Base-by-base conservation (phyloP, 1,140 invertebrate species). In the Idris sp. region DNA sequence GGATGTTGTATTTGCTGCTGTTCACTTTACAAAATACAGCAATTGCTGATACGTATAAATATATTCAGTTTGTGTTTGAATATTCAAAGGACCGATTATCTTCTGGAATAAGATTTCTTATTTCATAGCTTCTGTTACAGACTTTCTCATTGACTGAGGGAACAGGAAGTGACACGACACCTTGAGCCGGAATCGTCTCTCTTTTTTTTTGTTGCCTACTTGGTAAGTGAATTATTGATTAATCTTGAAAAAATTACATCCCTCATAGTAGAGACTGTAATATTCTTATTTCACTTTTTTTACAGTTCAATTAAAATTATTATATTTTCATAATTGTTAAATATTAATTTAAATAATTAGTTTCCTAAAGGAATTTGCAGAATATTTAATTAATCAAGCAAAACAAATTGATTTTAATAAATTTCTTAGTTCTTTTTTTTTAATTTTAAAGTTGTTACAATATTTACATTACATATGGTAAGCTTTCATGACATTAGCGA, bases 201-300 rank as follows among this genome's bases (percentile, higher is more conserved):
- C 54, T 67, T 54, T 33, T 72, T 58, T 59, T 67, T 54, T 33
- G 51, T 35, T 36, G 40, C 56, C 49, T 51, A 35, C 51, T 49
- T 40, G 58, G 64, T 75, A 54, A 75, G 73, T 69, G 59, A 69
- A 75, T 75, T 75, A 75, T 75, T 75, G 73, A 69, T 75, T 76
- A 76, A 76, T 76, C 65, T 76, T 71, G 51, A 71, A 61, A 59
- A 64, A 76, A 76, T 76, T 76, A 65, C 59, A 65, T 65, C 54
- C 64, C 59, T 61, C 65, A 61, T 71, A 58, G 31, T 38, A 74
- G 11, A 38, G 62, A 22, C 43, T 44, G 38, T n/a, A n/a, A n/a
- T n/a, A n/a, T n/a, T n/a, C n/a, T n/a, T n/a, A n/a, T n/a, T n/a
- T n/a, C n/a, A n/a, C n/a, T n/a, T n/a, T n/a, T n/a, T n/a, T n/a